Base-by-base conservation (phyloP, 2,113 vertebrate genomes). In the Orycteropus afer region DNA sequence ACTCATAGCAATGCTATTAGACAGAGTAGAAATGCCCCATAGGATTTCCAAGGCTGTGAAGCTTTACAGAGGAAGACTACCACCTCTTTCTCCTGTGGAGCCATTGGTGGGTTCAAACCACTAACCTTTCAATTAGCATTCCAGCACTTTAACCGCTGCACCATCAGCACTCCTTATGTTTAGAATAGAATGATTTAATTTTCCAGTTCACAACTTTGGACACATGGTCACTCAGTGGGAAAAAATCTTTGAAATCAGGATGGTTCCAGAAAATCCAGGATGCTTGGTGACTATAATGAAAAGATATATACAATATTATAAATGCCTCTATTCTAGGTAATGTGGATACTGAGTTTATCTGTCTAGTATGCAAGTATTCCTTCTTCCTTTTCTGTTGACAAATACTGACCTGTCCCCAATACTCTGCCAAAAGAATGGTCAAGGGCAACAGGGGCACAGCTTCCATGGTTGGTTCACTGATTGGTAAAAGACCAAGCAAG, bases 371-470 rank as follows among this genome's bases (percentile, higher is more conserved):
- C 45, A 85, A 69, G 15, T 9, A 57, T 81, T 20, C 53, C 40
- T 59, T 90, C 25, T 23, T 83, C 27, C 22, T 83, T 78, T 94
- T 77, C 32, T 92, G 10, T 51, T 94, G 73, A 91, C 42, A 91
- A 93, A 81, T 49, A 65, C 6, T 74, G 20, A 29, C 49, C 18
- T 37, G 42, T 73, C 13, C 17, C 9, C 12, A n/a, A 71, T 10
- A 4, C 1, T 2, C 23, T 86, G 7, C 34, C 32, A 78, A 73
- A 92, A 57, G 23, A 83, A 82, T 82, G 47, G n/a, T 25, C 23
- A 17, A 32, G 34, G 12, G 32, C 65, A 37, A 40, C 12, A 34
- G 18, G 27, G 55, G 8, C 4, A 13, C 11, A 76, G 57, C 47
- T 11, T 65, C 12, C 12, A 3, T n/a, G 51, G 42, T 49, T 95